Conservation (phyloP, 2,113 vertebrate species). For the Dryoscopus gambensis region DNA sequence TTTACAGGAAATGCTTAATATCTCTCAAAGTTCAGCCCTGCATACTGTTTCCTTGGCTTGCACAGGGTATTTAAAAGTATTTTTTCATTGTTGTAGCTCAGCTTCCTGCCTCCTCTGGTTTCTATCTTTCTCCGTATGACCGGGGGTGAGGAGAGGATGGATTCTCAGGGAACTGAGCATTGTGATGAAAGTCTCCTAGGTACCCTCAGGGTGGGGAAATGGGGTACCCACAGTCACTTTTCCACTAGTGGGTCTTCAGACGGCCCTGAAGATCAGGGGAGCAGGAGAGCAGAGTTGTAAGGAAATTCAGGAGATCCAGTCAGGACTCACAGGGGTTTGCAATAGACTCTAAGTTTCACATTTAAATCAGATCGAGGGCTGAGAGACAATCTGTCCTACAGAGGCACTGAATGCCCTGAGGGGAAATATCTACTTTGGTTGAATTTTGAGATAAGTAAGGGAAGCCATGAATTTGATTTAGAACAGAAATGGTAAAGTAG, state of each 20-base stretch:
- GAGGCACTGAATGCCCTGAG: neutral
- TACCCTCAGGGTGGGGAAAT: neutral
- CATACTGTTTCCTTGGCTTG: neutral
- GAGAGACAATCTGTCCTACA: constrained; percentile 13
- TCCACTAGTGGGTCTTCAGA: neutral
- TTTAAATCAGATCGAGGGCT: neutral
- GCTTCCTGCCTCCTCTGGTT: neutral
- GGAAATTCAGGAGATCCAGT: neutral
- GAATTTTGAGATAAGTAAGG: constrained; percentile 24
- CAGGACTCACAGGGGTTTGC: neutral
- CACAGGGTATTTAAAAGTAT: neutral
- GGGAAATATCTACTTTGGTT: neutral
- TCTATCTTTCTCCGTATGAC: neutral
- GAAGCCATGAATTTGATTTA: constrained; percentile 34
- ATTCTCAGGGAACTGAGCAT: neutral
- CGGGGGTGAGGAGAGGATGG: neutral
- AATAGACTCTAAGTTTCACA: neutral
- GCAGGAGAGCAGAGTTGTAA: neutral
- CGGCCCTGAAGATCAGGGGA: neutral
- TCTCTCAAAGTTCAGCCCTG: neutral
- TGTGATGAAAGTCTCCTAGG: neutral
- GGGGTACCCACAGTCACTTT: neutral
- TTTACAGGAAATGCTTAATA: neutral
- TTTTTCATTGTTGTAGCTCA: neutral
- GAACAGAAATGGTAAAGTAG: neutral